Evolutionary conservation across 2,797 vertebrate genomes (phyloP).

Genomic region (Netta rufina): DNA sequence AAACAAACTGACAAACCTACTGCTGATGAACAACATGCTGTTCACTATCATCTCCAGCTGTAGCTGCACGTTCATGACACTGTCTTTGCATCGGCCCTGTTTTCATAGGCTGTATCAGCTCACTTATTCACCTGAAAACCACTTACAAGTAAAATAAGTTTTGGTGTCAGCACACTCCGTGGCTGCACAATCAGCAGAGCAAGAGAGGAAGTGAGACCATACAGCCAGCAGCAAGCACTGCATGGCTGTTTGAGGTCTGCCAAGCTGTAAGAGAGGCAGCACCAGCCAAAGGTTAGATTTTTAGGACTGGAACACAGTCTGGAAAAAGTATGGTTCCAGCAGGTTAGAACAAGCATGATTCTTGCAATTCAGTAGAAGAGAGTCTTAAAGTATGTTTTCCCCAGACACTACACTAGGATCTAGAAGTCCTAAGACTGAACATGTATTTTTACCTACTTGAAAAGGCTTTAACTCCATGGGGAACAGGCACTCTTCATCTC

Average conservation of each 20-base stretch:
- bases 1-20: neutral
- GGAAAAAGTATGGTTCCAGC: neutral
- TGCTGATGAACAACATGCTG: neutral
- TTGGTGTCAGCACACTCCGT: neutral
- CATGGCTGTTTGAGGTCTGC: neutral
- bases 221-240: neutral
- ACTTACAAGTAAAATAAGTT: neutral
- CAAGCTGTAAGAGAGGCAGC: neutral
- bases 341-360: neutral
- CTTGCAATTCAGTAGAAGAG: neutral
- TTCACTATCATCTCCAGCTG: neutral
- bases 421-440: neutral
- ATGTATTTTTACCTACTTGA: neutral
- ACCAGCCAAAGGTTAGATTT: neutral
- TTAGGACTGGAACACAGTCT: neutral
- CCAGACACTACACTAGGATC: neutral
- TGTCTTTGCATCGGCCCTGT: neutral
- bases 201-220: neutral
- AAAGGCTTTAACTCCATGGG: neutral
- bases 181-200: neutral
- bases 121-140: neutral
- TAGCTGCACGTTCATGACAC: neutral
- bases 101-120: neutral
- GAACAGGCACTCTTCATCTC: neutral
- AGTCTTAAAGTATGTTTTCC: neutral